phyloP scores from a whole-genome alignment of 2,797 vertebrate species.

The Crocodylus rhombifer region DNA sequence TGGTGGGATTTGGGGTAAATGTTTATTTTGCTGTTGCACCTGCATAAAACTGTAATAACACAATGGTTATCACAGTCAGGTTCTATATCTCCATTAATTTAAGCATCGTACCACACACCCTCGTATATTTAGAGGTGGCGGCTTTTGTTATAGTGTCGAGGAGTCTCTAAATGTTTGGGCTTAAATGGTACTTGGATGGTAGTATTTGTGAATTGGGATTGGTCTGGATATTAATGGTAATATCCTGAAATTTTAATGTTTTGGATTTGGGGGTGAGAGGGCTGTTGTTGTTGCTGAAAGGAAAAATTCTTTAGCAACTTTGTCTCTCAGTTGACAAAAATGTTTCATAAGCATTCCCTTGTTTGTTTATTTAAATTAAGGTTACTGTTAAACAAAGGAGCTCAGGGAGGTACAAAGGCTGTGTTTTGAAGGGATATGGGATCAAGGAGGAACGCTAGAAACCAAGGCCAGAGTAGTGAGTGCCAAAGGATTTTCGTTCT shows the following conservation, averaged over 20 bases:
- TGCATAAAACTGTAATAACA: background rate
- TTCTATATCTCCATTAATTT: background rate
- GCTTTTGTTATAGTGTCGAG: constrained; percentile 38
- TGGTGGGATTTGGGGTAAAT: background rate
- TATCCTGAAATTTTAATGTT: background rate
- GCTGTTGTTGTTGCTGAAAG: background rate
- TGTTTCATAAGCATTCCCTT: constrained; percentile 10
- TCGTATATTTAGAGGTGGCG: background rate
- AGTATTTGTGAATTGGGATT: constrained; percentile 37
- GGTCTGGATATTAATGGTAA: background rate
- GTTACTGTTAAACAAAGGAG: background rate
- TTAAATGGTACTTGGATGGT: constrained; percentile 26
- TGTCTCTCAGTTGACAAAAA: constrained; percentile 50
- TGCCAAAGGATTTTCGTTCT: background rate
- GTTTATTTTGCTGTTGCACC: constrained; percentile 17
- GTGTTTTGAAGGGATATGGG: background rate
- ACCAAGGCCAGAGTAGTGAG: background rate
- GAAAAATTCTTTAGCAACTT: background rate
- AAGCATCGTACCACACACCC: background rate
- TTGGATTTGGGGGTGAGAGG: background rate
- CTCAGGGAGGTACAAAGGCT: background rate
- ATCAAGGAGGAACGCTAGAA: background rate
- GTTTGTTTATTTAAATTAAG: constrained; percentile 6
- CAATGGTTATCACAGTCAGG: background rate
- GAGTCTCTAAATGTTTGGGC: background rate